Evolutionary conservation across 2,888 invertebrate species (phyloP), one percentile per base, ranked within the genome.

Genomic region (Oscheius onirici): DNA sequence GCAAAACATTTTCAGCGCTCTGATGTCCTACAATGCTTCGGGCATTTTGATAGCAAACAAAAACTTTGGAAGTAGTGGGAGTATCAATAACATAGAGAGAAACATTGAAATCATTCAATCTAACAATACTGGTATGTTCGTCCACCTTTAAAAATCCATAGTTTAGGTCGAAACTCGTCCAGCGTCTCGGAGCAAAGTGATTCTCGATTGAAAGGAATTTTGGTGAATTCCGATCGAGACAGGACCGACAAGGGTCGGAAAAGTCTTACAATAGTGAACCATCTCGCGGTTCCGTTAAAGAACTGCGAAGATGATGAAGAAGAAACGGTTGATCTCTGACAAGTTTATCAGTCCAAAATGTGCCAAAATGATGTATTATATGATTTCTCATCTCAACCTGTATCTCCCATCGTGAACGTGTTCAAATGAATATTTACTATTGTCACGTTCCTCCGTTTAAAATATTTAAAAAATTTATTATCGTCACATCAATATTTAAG

Each of bases 191-290:
- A 46, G 1, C 44, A 46, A 22, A 49, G 57, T 11, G 57, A 57
- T 13, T 28, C 17, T 17, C 55, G 57, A 11, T 22, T 69, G 34
- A 60, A 61, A 41, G 51, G 69, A 10, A 69, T 69, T n/a, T 40
- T 69, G 17, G 26, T 69, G 1, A 40, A 44, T 20, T n/a, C 20
- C 6, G 51, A 68, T 24, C 34, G 51, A 13, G 51, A 51, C n/a
- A 41, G 71, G 11, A 63, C 54, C 20, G 52, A 69, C 6, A 26
- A 46, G 44, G 57, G 24, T 57, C 70, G 69, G 69, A 77, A 44
- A 74, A 77, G 58, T 67, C 72, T 79, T 15, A 79, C 79, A 10
- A 79, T 79, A 49, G 74, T 77, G 1, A 79, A 79, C 34, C 73
- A 77, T 43, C 46, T 69, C 17, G 51, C 60, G n/a, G 41, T 69